Conservation (phyloP, 2,113 vertebrate species). For the Montifringilla adamsi region DNA sequence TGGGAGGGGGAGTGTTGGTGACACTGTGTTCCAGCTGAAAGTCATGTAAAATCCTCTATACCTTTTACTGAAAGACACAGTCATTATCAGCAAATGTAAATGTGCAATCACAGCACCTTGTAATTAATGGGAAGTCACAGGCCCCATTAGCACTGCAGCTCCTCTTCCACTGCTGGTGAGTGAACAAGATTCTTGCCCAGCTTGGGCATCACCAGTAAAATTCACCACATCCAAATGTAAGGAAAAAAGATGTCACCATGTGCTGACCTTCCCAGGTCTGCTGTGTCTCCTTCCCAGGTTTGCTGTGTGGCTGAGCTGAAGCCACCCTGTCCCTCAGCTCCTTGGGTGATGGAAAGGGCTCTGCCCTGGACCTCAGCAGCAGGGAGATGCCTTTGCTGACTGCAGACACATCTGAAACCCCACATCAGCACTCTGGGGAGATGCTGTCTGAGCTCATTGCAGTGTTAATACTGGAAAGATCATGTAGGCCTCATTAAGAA, state of each 20-base stretch:
- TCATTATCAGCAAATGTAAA: constrained; percentile 41
- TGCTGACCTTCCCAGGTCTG: background rate
- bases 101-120: constrained; percentile 28
- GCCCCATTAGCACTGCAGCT: background rate
- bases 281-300: background rate
- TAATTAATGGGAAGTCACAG: background rate
- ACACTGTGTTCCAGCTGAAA: constrained; percentile 56
- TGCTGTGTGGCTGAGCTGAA: background rate
- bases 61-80: constrained; percentile 3
- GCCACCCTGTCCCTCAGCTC: background rate
- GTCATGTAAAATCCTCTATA: constrained; percentile 18
- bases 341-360: background rate
- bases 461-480: constrained; percentile 14
- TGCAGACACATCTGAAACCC: background rate
- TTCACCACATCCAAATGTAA: background rate
- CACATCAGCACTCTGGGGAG: constrained; percentile 31
- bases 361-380: background rate
- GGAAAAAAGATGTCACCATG: background rate
- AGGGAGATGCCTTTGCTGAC: background rate
- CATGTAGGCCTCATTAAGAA: constrained; percentile 17
- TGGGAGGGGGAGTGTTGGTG: constrained; percentile 9
- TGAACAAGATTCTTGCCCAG: background rate
- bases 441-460: constrained; percentile 31
- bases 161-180: background rate
- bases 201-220: background rate